Conservation (phyloP, 2,113 vertebrate species). For the Rostratula benghalensis region DNA sequence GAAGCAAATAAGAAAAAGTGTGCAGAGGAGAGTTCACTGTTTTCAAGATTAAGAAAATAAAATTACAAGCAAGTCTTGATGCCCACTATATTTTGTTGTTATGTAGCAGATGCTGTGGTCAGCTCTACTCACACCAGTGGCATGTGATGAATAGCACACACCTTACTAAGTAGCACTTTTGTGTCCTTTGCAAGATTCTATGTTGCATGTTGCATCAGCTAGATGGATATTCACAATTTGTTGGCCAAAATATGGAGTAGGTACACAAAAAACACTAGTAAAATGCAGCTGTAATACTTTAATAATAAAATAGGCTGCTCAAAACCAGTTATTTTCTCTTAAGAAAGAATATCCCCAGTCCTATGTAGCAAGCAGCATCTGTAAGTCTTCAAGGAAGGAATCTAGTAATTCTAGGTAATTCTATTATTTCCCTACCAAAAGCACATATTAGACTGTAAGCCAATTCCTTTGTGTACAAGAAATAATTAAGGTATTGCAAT, state of each 20-base stretch:
- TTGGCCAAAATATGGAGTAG: neutral
- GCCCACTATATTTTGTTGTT: neutral
- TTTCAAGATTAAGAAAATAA: slow-evolving; percentile 1
- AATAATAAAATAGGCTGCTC: neutral
- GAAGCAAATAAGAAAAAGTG: slow-evolving; percentile 44
- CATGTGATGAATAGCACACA: neutral
- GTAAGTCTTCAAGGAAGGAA: slow-evolving; percentile 7
- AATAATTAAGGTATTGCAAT: neutral
- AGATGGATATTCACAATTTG: neutral
- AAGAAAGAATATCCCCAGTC: neutral
- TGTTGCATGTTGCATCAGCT: neutral
- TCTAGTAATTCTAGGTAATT: slow-evolving; percentile 1
- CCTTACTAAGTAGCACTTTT: neutral
- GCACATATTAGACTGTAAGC: neutral
- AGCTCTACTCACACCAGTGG: neutral
- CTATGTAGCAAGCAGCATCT: neutral
- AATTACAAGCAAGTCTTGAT: slow-evolving; percentile 21
- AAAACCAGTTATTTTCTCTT: neutral
- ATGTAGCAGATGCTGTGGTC: neutral
- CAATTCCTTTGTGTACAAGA: slow-evolving; percentile 2
- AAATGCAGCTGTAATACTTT: neutral
- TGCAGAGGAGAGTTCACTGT: neutral
- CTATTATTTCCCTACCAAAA: neutral
- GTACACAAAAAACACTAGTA: neutral
- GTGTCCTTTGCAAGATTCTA: neutral